A percentile compares a stretch with the other conserved stretches of the same genome.
phyloP scores from a whole-genome alignment of 2,113 vertebrate genomes.

The Dascyllus trimaculatus region DNA sequence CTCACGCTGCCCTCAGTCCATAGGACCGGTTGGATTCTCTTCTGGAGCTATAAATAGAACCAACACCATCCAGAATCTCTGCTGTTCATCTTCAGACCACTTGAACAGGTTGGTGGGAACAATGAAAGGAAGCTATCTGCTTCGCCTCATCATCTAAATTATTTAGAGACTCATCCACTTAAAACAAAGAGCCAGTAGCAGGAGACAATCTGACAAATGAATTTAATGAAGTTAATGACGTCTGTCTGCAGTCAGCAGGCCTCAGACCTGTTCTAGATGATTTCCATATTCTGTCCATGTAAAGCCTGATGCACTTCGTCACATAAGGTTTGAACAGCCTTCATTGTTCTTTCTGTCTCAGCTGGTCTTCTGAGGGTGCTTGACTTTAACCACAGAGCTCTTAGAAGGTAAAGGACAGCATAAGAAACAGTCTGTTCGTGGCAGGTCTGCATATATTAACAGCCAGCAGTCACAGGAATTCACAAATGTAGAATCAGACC shows the following conservation, averaged over 20 bases:
- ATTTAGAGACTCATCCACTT: no score
- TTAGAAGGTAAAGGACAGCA: background rate
- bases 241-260: background rate
- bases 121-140: background rate
- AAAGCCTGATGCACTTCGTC: background rate
- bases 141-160: no score
- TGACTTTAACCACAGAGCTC: constrained; percentile 22
- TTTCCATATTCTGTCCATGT: background rate
- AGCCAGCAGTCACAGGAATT: background rate
- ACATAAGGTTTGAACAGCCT: constrained; percentile 60
- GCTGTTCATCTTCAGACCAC: background rate
- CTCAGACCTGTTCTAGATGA: background rate
- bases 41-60: constrained; percentile 15
- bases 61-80: background rate
- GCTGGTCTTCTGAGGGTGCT: constrained; percentile 49
- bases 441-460: constrained; percentile 41
- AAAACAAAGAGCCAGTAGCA: no score
- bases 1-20: background rate
- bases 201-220: background rate
- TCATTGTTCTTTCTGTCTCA: constrained; percentile 46
- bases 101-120: constrained; percentile 9
- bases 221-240: no score
- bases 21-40: background rate
- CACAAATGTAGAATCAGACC: background rate
- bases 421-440: constrained; percentile 57